Conservation (phyloP, 1,140 invertebrate genomes). For the Maniola jurtina region DNA sequence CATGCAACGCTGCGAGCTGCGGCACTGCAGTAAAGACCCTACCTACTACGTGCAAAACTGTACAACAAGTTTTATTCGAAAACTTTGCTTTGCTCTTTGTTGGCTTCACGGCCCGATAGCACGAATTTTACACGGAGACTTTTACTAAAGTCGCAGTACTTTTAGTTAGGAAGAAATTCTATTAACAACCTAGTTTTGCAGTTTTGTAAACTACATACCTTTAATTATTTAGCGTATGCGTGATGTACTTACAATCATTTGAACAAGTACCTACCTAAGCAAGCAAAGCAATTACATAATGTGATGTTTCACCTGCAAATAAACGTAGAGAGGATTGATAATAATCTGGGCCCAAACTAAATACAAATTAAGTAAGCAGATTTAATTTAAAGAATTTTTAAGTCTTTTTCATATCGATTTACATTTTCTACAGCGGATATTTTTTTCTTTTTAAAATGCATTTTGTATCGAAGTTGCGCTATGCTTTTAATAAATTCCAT, state of each 20-base stretch:
- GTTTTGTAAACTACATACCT: neutral
- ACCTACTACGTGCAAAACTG: slow-evolving; percentile 9
- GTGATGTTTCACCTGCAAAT: too few relatives aligned
- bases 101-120: slow-evolving; percentile 16
- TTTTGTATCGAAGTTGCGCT: neutral
- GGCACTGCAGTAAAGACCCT: slow-evolving; percentile 1
- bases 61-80: slow-evolving; percentile 47
- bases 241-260: neutral
- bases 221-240: neutral
- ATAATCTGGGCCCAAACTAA: too few relatives aligned
- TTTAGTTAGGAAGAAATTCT: slow-evolving; percentile 1
- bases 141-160: neutral
- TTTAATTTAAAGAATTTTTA: neutral
- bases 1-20: slow-evolving; percentile 20
- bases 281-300: too few relatives aligned
- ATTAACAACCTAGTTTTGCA: neutral
- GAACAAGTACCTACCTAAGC: too few relatives aligned
- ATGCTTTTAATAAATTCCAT: neutral
- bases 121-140: slow-evolving; percentile 9
- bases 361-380: neutral
- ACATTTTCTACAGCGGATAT: neutral
- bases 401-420: neutral
- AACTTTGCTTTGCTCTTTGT: slow-evolving; percentile 35
- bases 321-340: too few relatives aligned
- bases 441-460: neutral